These are phyloP conservation scores for Theretra japonica DNA, from an alignment of 2,888 invertebrate species.

Conservation along the genomic window DNA sequence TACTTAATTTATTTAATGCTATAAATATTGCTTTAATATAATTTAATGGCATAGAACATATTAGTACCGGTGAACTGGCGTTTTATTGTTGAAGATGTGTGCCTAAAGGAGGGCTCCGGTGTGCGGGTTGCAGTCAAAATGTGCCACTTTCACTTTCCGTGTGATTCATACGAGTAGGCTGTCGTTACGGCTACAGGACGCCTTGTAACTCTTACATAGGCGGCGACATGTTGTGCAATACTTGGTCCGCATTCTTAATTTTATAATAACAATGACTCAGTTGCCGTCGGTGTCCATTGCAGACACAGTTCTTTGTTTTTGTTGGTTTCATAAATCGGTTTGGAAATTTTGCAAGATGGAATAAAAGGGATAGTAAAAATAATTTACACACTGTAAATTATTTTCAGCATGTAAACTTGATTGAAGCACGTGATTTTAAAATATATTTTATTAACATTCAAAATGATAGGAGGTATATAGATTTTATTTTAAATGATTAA, in stretches of 20 bases:
- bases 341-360: background rate
- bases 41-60: background rate
- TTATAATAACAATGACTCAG: constrained; percentile 44
- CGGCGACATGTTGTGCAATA: constrained; percentile 71
- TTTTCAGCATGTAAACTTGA: background rate
- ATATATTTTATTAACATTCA: no score
- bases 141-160: constrained; percentile 77
- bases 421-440: background rate
- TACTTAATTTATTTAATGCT: background rate
- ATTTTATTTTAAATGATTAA: no score
- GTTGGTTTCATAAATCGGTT: background rate
- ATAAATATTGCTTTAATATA: no score
- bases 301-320: background rate
- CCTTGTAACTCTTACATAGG: constrained; percentile 54
- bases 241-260: constrained; percentile 56
- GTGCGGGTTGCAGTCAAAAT: constrained; percentile 52
- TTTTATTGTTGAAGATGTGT: constrained; percentile 5
- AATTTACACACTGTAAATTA: background rate
- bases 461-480: no score
- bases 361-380: no score
- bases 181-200: constrained; percentile 73
- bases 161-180: constrained; percentile 62
- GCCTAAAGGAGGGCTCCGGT: constrained; percentile 42
- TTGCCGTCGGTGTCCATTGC: constrained; percentile 37
- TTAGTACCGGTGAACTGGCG: background rate